phyloP scores from a whole-genome alignment of 2,888 invertebrate genomes.

The Lissocephala sabroskyi region DNA sequence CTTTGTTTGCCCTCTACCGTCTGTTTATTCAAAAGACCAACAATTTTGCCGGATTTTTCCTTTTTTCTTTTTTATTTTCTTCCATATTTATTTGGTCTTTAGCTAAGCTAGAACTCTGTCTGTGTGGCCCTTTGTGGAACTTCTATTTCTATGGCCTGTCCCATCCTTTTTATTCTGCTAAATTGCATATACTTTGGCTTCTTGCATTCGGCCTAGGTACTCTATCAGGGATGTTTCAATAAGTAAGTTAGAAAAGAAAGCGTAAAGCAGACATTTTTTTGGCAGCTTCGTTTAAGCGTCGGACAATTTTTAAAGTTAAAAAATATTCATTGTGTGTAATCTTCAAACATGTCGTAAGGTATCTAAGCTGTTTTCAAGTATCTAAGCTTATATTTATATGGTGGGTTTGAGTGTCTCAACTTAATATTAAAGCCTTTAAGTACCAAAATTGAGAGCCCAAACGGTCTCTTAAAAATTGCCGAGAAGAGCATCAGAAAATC shows the following conservation, averaged over 20 bases:
- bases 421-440: too few relatives aligned
- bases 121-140: constrained; percentile 51
- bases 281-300: too few relatives aligned
- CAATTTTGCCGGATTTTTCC: constrained; percentile 28
- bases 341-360: too few relatives aligned
- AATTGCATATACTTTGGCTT: constrained; percentile 23
- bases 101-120: constrained; percentile 55
- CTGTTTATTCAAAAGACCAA: constrained; percentile 54
- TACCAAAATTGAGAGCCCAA: too few relatives aligned
- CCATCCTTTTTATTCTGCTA: constrained; percentile 20
- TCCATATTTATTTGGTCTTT: constrained; percentile 52
- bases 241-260: too few relatives aligned
- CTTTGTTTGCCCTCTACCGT: constrained; percentile 42
- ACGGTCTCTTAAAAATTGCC: too few relatives aligned
- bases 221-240: constrained; percentile 20
- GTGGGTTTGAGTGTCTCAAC: not conserved
- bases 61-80: not conserved
- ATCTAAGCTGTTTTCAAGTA: not conserved
- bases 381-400: too few relatives aligned
- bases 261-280: not conserved
- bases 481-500: too few relatives aligned
- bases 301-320: too few relatives aligned
- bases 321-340: too few relatives aligned
- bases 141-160: constrained; percentile 50
- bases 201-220: constrained; percentile 39